Evolutionary conservation across 2,113 vertebrate species (phyloP), one percentile per base, ranked within the genome.

Genomic region (Gavialis gangeticus): DNA sequence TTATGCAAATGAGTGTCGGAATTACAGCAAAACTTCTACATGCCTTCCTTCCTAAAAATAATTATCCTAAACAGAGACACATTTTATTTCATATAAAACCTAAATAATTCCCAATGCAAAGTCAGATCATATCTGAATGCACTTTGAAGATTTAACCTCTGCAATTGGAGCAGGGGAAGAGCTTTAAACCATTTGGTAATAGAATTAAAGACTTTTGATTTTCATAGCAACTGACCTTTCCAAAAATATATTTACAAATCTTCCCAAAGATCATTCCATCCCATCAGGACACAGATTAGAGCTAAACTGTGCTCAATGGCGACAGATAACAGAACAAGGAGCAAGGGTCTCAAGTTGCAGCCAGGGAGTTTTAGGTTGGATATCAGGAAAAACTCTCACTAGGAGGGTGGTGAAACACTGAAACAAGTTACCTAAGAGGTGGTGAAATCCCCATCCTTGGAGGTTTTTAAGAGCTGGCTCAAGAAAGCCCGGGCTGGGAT

Each of bases 221-320:
- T n/a, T n/a, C n/a, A n/a, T n/a, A n/a, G n/a, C n/a, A n/a, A 73
- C 75, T 86, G 93, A 78, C 15, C 77, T 69, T 84, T 94, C 63
- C 75, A 22, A 22, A 62, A 69, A 37, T 37, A 2, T 2, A 34
- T 5, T 12, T 11, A 66, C 10, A 1, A 85, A 25, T 73, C 84
- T 84, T 95, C 37, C 57, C 88, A 55, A 90, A 85, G 28, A 87
- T 71, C 0, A 64, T 54, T 82, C 71, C 18, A n/a, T 81, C 91
- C 11, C 37, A 21, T 10, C 37, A 34, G 22, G 67, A n/a, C 37
- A 71, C 21, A 30, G n/a, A 28, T 34, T 12, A 73, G 7, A 25
- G 30, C 46, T 46, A 46, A 46, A 46, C 46, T 46, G 46, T 46
- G 7, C 46, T 46, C 46, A 46, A 9, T 46, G 46, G 46, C 9